These are phyloP conservation scores for Osmerus eperlanus DNA, from an alignment of 2,113 vertebrate species.

Conservation along the genomic window DNA sequence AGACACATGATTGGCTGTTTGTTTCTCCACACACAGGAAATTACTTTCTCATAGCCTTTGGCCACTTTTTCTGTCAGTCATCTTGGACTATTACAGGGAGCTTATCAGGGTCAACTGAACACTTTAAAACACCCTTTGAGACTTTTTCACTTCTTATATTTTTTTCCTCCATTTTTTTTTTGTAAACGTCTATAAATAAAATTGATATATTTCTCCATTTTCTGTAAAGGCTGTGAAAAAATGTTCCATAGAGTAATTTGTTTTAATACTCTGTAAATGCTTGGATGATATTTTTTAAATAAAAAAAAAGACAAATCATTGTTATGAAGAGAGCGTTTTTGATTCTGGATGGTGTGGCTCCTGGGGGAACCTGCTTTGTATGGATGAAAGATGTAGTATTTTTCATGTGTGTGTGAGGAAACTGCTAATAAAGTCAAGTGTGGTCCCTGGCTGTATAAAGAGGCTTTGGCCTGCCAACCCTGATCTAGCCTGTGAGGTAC, in stretches of 20 bases:
- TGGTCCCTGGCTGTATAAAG: slow-evolving; percentile 13
- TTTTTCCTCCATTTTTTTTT: slow-evolving; percentile 51
- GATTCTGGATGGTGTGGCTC: background rate
- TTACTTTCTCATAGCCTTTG: slow-evolving; percentile 30
- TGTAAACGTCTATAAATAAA: slow-evolving; percentile 57
- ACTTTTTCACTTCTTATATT: slow-evolving; percentile 47
- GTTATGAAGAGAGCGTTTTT: slow-evolving; percentile 31
- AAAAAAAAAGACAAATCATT: slow-evolving; percentile 46
- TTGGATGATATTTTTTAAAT: slow-evolving; percentile 77
- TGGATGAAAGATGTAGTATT: slow-evolving; percentile 3
- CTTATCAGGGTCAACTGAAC: slow-evolving; percentile 52
- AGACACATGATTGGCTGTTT: background rate
- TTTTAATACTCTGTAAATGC: slow-evolving; percentile 76
- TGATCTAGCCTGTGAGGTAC: slow-evolving; percentile 11
- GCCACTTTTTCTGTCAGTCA: slow-evolving; percentile 33
- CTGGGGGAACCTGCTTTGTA: slow-evolving; percentile 16
- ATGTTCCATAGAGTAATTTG: slow-evolving; percentile 68
- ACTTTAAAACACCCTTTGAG: slow-evolving; percentile 32
- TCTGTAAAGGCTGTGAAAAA: slow-evolving; percentile 72
- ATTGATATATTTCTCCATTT: slow-evolving; percentile 71
- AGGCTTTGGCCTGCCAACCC: slow-evolving; percentile 12
- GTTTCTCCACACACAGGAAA: slow-evolving; percentile 26
- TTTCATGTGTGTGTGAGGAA: slow-evolving; percentile 4
- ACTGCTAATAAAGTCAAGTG: background rate
- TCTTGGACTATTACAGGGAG: slow-evolving; percentile 45